Conservation (phyloP, 37 sponge, comb jelly and placozoan genomes). For the Chondrilla cf. caribensis region DNA sequence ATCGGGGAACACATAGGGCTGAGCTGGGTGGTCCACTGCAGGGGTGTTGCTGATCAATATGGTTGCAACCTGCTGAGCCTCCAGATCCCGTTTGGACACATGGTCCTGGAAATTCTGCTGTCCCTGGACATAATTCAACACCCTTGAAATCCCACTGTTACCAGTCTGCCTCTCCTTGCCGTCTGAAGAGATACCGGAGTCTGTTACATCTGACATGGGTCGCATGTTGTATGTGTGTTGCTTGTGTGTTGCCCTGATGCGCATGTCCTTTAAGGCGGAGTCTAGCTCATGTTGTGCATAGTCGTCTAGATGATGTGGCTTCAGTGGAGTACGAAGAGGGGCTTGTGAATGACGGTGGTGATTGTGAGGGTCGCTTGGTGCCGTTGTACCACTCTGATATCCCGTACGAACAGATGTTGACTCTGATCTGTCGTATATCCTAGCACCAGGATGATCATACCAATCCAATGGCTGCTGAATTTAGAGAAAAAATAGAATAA, state of each 20-base stretch:
- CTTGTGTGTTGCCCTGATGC: slow-evolving; percentile 44
- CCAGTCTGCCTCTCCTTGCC: not conserved
- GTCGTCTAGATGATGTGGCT: slow-evolving; percentile 11
- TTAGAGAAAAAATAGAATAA: not conserved
- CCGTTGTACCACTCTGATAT: not conserved
- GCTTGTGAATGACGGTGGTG: not conserved
- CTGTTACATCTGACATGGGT: not conserved
- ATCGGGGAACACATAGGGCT: not conserved
- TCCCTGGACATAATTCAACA: slow-evolving; percentile 24
- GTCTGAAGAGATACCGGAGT: slow-evolving; percentile 7
- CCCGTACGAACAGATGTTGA: not conserved
- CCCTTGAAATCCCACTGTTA: not conserved
- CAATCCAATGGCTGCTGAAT: slow-evolving; percentile 47
- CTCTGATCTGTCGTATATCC: slow-evolving; percentile 35
- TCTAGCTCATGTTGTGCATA: slow-evolving; percentile 32
- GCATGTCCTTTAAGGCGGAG: slow-evolving; percentile 51
- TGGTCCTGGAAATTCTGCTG: slow-evolving; percentile 16
- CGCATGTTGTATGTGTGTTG: not conserved
- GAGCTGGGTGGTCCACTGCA: slow-evolving; percentile 30
- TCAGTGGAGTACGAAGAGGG: not conserved
- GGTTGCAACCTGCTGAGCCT: slow-evolving; percentile 55
- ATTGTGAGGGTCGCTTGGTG: not conserved
- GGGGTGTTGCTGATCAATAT: slow-evolving; percentile 45
- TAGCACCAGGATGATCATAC: slow-evolving; percentile 59
- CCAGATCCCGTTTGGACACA: slow-evolving; percentile 19